Evolutionary conservation across 2,797 vertebrate species (phyloP).

Genomic region (Sebastes ruberrimus): DNA sequence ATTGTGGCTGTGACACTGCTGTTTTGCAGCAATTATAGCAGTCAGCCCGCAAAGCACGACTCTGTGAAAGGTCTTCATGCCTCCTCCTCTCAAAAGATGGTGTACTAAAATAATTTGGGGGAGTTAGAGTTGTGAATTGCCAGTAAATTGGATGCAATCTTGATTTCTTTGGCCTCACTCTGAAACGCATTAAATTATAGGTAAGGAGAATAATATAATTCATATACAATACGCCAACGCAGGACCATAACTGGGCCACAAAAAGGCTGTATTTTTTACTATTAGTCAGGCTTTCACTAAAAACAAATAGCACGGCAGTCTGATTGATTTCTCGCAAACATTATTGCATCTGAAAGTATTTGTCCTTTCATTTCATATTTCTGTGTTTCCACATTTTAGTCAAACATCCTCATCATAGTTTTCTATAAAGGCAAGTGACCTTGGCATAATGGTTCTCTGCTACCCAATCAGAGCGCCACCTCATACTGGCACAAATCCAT

Average conservation of each 20-base stretch:
- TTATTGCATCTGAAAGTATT: neutral
- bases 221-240: neutral
- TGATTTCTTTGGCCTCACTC: neutral
- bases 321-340: neutral
- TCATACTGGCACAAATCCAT: neutral
- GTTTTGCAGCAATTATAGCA: neutral
- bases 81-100: neutral
- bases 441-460: neutral
- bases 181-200: conserved; percentile 7
- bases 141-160: neutral
- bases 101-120: neutral
- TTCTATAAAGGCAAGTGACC: neutral
- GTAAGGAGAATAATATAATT: neutral
- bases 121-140: neutral
- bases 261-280: neutral
- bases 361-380: neutral
- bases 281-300: neutral
- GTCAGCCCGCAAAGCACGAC: neutral
- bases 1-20: neutral
- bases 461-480: neutral
- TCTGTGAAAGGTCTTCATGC: neutral
- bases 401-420: neutral
- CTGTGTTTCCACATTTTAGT: neutral
- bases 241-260: neutral
- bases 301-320: neutral